Conservation (phyloP, 1,140 invertebrate genomes). For the Nasonia vitripennis region DNA sequence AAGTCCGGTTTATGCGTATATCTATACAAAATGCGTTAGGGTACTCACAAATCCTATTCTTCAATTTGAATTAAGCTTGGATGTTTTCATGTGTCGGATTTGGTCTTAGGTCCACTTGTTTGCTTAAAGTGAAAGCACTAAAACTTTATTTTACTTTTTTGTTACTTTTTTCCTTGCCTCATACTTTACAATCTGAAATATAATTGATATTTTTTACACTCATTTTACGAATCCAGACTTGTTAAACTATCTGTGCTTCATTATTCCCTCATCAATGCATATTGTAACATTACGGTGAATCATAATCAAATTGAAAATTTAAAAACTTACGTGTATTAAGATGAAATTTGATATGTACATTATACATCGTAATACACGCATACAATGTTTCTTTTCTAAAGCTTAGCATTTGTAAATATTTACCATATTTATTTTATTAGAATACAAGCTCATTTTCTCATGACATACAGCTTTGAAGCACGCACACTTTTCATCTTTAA, state of each 20-base stretch:
- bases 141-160: background rate
- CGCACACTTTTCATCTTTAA: background rate
- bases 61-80: background rate
- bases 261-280: no score
- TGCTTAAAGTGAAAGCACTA: no score
- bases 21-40: background rate
- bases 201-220: no score
- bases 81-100: background rate
- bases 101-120: no score
- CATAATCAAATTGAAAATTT: background rate
- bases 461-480: constrained; percentile 21
- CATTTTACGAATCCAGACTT: no score
- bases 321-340: background rate
- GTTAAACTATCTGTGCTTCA: no score
- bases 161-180: background rate
- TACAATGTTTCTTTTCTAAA: constrained; percentile 20
- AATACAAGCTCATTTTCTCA: constrained; percentile 38
- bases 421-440: constrained; percentile 30
- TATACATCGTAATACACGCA: constrained; percentile 11
- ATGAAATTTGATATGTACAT: constrained; percentile 26
- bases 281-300: background rate
- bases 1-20: background rate
- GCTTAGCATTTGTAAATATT: constrained; percentile 11
- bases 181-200: background rate
- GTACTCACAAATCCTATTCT: background rate